Percentiles rank a stretch among this genome's conserved stretches.
Evolutionary conservation across 2,888 invertebrate species (phyloP).

Genomic region (Cantharis flavilabris): DNA sequence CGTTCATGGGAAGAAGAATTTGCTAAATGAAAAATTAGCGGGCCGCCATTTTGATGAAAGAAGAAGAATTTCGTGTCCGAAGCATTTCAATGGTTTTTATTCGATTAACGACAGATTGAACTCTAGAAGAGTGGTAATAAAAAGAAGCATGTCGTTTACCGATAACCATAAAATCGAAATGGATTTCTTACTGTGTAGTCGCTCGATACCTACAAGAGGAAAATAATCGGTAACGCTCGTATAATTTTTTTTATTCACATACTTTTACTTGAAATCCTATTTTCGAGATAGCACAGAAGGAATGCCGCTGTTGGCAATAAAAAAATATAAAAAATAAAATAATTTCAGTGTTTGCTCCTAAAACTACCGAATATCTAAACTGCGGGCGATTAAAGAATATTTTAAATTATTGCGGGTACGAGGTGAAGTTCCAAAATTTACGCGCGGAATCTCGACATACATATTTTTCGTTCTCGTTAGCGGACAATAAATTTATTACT

Average conservation of each 20-base stretch:
- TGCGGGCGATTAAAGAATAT: not conserved
- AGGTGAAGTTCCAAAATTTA: not conserved
- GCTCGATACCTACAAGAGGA: not conserved
- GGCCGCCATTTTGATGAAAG: not conserved
- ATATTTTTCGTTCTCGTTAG: not conserved
- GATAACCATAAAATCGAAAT: conserved; percentile 25
- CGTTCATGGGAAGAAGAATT: too few species aligned
- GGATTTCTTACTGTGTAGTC: not conserved
- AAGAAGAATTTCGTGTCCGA: not conserved
- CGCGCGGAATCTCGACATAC: not conserved
- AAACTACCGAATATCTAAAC: not conserved
- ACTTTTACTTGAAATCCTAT: not conserved
- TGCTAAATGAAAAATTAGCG: not conserved
- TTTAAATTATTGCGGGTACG: not conserved
- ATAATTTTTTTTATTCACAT: not conserved
- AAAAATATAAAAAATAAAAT: not conserved
- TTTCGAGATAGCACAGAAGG: not conserved
- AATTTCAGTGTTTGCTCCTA: not conserved
- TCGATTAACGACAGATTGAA: not conserved
- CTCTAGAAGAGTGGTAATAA: conserved; percentile 19
- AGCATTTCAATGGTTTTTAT: not conserved
- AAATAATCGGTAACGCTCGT: not conserved
- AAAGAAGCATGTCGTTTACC: conserved; percentile 23
- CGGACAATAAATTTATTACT: not conserved
- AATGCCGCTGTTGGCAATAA: not conserved